Percentiles rank a stretch among this genome's conserved stretches.
These are phyloP conservation scores for Calameuta filiformis DNA, from an alignment of 2,888 invertebrate genomes.

Conservation along the genomic window DNA sequence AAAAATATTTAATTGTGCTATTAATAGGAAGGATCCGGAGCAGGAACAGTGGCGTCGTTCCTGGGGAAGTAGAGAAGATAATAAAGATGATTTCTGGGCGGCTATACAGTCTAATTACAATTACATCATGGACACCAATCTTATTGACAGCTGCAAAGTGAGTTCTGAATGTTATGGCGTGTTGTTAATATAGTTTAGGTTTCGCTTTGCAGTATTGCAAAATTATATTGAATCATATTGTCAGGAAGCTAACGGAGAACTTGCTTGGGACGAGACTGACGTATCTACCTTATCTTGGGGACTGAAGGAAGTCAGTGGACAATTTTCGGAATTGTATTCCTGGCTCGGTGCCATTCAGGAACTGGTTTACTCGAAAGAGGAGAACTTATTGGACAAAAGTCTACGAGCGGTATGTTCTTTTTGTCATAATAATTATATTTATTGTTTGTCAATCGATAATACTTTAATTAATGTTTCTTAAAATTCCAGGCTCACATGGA, in stretches of 20 bases:
- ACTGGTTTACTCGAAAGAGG: slow-evolving; percentile 80
- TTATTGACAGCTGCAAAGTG: slow-evolving; percentile 88
- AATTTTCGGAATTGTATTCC: slow-evolving; percentile 84
- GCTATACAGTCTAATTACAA: slow-evolving; percentile 91
- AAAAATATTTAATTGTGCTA: no score
- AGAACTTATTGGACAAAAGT: slow-evolving; percentile 75
- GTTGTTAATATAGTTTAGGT: not conserved
- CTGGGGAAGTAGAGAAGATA: slow-evolving; percentile 82
- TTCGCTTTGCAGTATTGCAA: no score
- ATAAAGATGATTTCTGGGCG: slow-evolving; percentile 92
- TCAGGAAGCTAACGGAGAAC: slow-evolving; percentile 82
- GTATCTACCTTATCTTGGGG: slow-evolving; percentile 75
- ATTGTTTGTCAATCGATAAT: not conserved
- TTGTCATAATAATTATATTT: slow-evolving; percentile 7
- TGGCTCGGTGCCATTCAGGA: slow-evolving; percentile 85
- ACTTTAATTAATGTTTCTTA: not conserved
- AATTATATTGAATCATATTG: slow-evolving; percentile 44
- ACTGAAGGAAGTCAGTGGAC: slow-evolving; percentile 79
- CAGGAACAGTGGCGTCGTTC: slow-evolving; percentile 79
- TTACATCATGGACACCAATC: slow-evolving; percentile 94
- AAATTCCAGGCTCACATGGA: slow-evolving; percentile 78
- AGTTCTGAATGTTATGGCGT: slow-evolving; percentile 12
- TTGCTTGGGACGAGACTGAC: slow-evolving; percentile 74
- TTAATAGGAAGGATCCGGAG: slow-evolving; percentile 75
- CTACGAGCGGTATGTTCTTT: slow-evolving; percentile 72